A percentile compares a stretch with the other conserved stretches of the same genome.
Conservation (phyloP, 2,888 invertebrate genomes). For the Brassicogethes aeneus region DNA sequence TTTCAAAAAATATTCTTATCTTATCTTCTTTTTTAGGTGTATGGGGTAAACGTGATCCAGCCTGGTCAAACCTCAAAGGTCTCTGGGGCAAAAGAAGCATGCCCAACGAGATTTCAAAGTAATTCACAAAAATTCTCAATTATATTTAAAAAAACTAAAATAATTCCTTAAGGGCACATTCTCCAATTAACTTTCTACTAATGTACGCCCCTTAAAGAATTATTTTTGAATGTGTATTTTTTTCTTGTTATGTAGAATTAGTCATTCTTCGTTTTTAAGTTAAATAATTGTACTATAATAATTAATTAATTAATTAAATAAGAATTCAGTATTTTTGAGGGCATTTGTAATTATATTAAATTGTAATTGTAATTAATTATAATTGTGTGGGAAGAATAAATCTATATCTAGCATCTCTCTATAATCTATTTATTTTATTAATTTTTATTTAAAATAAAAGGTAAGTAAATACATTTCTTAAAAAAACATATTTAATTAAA, state of each 20-base stretch:
- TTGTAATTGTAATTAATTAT: neutral
- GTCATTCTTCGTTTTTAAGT: neutral
- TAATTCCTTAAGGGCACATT: neutral
- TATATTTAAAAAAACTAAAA: neutral
- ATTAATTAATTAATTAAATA: neutral
- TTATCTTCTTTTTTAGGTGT: slow-evolving; percentile 48
- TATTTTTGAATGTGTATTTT: neutral
- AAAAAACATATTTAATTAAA: no score
- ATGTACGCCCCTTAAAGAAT: no score
- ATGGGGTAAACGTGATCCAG: slow-evolving; percentile 70
- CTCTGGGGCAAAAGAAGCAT: slow-evolving; percentile 66
- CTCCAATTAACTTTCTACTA: no score
- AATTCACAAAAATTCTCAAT: slow-evolving; percentile 8
- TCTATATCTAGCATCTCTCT: neutral
- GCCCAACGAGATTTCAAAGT: slow-evolving; percentile 22
- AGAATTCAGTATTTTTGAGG: slow-evolving; percentile 27
- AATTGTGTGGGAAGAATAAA: neutral
- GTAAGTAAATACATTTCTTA: no score
- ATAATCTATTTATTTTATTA: neutral
- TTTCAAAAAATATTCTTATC: no score
- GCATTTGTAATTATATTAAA: slow-evolving; percentile 31
- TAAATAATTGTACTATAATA: slow-evolving; percentile 22
- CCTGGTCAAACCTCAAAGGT: slow-evolving; percentile 71
- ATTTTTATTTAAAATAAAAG: no score
- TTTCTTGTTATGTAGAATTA: neutral